Evolutionary conservation across 1,140 invertebrate genomes (phyloP).

Genomic region (Meloidogyne chitwoodi): DNA sequence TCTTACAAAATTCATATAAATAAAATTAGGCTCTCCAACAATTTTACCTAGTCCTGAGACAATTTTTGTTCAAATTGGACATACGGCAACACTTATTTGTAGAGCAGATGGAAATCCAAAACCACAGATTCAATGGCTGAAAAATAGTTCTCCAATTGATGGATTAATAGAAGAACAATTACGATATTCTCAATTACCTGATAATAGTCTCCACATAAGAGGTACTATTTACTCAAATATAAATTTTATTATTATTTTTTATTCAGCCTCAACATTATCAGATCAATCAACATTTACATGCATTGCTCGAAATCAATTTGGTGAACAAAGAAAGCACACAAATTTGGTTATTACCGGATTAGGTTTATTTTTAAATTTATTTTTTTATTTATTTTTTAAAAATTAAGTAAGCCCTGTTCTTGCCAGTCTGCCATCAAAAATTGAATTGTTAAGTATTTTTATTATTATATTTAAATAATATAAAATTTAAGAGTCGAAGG

Average conservation of each 20-base stretch:
- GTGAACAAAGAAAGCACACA: slow-evolving; percentile 58
- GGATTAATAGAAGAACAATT: slow-evolving; percentile 22
- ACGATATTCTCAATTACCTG: slow-evolving; percentile 44
- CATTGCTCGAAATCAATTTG: slow-evolving; percentile 62
- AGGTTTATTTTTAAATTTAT: slow-evolving; percentile 44
- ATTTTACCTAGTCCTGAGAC: slow-evolving; percentile 57
- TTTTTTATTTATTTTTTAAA: not conserved
- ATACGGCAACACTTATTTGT: slow-evolving; percentile 58
- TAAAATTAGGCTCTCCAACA: slow-evolving; percentile 59
- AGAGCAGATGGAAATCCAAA: slow-evolving; percentile 57
- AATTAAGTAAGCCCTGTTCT: slow-evolving; percentile 47
- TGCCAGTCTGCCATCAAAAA: slow-evolving; percentile 49
- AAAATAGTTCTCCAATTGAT: slow-evolving; percentile 48
- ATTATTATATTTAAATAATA: not conserved
- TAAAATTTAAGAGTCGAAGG: slow-evolving; percentile 44
- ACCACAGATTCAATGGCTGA: slow-evolving; percentile 57
- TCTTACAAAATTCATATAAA: not conserved
- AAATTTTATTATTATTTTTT: not conserved
- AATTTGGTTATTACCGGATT: slow-evolving; percentile 63
- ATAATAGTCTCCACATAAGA: slow-evolving; percentile 50
- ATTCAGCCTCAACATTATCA: slow-evolving; percentile 45
- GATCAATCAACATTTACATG: slow-evolving; percentile 61
- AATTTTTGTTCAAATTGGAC: slow-evolving; percentile 61
- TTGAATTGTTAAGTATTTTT: slow-evolving; percentile 33
- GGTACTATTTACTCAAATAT: not conserved